Conservation (phyloP, 2,888 invertebrate genomes). For the Augiades crinisus region DNA sequence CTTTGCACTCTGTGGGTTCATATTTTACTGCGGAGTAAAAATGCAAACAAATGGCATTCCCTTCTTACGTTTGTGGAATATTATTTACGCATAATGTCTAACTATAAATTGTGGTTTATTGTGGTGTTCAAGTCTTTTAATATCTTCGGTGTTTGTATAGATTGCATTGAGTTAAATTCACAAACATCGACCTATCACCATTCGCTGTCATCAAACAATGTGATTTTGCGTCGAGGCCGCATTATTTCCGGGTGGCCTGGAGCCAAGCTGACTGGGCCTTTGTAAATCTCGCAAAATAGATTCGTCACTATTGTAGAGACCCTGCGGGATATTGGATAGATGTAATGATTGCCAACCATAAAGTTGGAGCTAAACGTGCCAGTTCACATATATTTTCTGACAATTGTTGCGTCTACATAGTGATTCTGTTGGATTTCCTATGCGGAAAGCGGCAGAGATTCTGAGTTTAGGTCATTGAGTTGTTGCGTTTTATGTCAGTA, state of each 20-base stretch:
- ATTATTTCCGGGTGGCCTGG: constrained; percentile 69
- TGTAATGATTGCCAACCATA: constrained; percentile 35
- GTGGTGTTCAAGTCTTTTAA: background rate
- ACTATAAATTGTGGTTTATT: background rate
- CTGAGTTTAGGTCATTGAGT: constrained; percentile 17
- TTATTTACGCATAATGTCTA: background rate
- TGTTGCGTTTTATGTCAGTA: constrained; percentile 1
- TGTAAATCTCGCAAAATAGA: constrained; percentile 51
- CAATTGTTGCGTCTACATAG: constrained; percentile 24
- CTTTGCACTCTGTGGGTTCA: constrained; percentile 8
- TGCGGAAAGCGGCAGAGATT: constrained; percentile 18
- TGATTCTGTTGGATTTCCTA: constrained; percentile 19
- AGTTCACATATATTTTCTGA: constrained; percentile 33
- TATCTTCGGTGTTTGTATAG: background rate
- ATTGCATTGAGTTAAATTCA: constrained; percentile 13
- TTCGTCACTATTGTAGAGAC: constrained; percentile 56
- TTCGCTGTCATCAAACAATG: constrained; percentile 51
- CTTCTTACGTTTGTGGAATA: constrained; percentile 7
- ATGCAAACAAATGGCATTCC: constrained; percentile 10
- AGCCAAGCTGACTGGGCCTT: constrained; percentile 46
- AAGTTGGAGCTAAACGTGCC: constrained; percentile 33
- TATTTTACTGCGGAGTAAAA: constrained; percentile 17
- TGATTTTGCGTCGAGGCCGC: constrained; percentile 43
- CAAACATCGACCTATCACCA: constrained; percentile 16
- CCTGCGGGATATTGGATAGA: constrained; percentile 43